Conservation (phyloP, 2,797 vertebrate species). For the Protosalanx chinensis region DNA sequence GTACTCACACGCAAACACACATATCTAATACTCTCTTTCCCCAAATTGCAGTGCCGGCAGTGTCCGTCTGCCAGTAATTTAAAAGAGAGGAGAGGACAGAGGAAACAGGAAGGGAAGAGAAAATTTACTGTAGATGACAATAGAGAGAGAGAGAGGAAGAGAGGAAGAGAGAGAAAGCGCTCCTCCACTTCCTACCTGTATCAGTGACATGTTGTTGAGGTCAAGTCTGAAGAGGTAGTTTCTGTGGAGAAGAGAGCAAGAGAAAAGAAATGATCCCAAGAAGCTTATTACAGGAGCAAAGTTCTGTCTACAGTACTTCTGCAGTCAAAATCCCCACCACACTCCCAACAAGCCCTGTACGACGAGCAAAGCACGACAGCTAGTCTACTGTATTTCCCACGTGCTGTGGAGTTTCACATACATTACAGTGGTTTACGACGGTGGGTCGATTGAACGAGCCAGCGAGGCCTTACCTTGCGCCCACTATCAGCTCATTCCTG, state of each 20-base stretch:
- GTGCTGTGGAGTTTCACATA: not conserved
- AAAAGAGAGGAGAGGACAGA: not conserved
- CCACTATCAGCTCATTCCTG: slow-evolving; percentile 95
- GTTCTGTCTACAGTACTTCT: too few species aligned
- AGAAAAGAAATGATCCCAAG: not conserved
- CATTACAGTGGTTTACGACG: slow-evolving; percentile 10
- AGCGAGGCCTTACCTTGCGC: slow-evolving; percentile 87
- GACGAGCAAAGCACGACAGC: too few species aligned
- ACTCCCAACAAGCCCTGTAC: too few species aligned
- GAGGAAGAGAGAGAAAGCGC: not conserved
- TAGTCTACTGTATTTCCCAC: not conserved
- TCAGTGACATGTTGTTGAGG: slow-evolving; percentile 89
- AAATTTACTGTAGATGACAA: slow-evolving; percentile 14
- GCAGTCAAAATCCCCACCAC: too few species aligned
- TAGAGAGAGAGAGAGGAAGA: slow-evolving; percentile 6
- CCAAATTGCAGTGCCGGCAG: not conserved
- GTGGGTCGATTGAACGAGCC: slow-evolving; percentile 44
- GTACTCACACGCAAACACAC: not conserved
- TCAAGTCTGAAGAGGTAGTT: slow-evolving; percentile 98
- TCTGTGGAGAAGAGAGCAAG: slow-evolving; percentile 68
- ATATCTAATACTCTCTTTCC: not conserved
- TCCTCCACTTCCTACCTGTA: slow-evolving; percentile 80
- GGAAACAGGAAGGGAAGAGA: not conserved
- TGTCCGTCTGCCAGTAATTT: slow-evolving; percentile 4
- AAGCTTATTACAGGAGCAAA: too few species aligned